Evolutionary conservation across 2,888 invertebrate species (phyloP), one percentile per base, ranked within the genome.

Genomic region (Drosophila koepferae): DNA sequence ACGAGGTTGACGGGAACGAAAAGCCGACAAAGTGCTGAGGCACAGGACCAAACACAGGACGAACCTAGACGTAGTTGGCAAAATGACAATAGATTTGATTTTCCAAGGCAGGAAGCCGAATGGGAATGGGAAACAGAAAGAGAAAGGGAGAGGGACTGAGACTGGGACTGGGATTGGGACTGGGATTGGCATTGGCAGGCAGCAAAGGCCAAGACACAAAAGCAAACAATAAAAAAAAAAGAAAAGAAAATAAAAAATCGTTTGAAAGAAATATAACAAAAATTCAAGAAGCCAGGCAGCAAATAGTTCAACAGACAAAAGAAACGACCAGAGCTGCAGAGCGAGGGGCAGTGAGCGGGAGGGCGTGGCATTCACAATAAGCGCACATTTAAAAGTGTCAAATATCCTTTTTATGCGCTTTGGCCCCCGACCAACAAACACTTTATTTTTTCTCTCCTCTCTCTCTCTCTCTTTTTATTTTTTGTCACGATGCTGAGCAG

Each of bases 361-460:
- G 61, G 48, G 60, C 44, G 74, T 66, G 67, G 70, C 70, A 83
- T 75, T 77, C 82, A 84, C 86, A 88, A 87, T 87, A 86, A 87
- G 89, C 89, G 90, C 84, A 86, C 87, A 88, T 88, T 88, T 90
- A 90, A 87, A 88, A 88, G 87, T 88, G 87, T 88, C 90, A 88
- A 88, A 88, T 88, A 88, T 88, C 87, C 90, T 90, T 88, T 90
- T 88, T 88, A 89, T 87, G 83, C 88, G 81, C 83, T 72, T 82
- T 85, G 72, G 82, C 80, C 80, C 72, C 79, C 77, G 65, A 74
- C 81, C 83, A 80, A 68, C 85, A 85, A 84, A 85, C 88, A 88
- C 82, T 89, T 86, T 86, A 84, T 86, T 34, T 48, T 44, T 20
- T 41, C 41, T 41, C 10, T 34, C 3, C 6, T 34, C 10, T 34